Percentiles rank a stretch among this genome's conserved stretches.
These are phyloP conservation scores for Philonicus albiceps DNA, from an alignment of 2,888 invertebrate genomes.

Conservation along the genomic window DNA sequence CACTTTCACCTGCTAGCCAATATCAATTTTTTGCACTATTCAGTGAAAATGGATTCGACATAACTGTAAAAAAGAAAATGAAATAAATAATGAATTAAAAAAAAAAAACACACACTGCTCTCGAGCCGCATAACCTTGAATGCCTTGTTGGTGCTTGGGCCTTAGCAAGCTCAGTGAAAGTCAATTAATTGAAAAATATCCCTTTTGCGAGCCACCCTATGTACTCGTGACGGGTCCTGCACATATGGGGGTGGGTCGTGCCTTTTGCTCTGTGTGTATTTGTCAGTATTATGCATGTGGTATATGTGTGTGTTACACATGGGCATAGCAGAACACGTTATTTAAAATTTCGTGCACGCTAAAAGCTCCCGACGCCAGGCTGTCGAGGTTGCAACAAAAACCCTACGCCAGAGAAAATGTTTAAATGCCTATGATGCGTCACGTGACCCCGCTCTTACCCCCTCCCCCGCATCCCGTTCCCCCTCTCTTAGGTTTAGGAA, in stretches of 20 bases:
- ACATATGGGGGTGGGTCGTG: background rate
- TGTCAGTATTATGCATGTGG: background rate
- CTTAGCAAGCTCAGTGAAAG: background rate
- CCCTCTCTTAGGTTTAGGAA: background rate
- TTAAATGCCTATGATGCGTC: background rate
- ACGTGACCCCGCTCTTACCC: background rate
- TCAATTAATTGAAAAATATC: constrained; percentile 1
- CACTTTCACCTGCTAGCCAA: background rate
- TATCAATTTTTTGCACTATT: background rate
- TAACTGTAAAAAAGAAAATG: background rate
- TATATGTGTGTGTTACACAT: background rate
- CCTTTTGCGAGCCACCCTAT: background rate
- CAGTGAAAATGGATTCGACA: background rate
- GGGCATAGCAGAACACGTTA: background rate
- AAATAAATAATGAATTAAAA: background rate
- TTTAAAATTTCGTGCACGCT: background rate
- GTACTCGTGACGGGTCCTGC: background rate
- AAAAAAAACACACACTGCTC: background rate
- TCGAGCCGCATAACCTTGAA: background rate
- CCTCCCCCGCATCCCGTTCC: background rate
- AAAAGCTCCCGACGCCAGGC: constrained; percentile 8
- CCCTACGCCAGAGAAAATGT: background rate
- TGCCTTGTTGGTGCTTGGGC: background rate
- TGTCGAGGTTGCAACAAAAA: background rate
- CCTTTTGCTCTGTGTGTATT: background rate